Conservation (phyloP, 1,140 invertebrate genomes). For the Sitodiplosis mosellana region DNA sequence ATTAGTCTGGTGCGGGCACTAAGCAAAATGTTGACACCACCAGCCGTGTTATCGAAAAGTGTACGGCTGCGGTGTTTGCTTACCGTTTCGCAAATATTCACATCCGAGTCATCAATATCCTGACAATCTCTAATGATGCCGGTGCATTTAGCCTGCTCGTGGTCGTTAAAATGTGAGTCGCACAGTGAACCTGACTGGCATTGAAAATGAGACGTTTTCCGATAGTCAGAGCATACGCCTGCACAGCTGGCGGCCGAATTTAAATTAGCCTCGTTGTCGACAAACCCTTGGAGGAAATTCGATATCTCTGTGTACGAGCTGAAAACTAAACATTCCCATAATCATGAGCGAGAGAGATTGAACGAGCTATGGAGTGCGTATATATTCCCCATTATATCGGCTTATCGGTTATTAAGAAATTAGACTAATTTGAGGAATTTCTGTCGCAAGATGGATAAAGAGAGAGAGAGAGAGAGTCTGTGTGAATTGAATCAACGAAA, state of each 20-base stretch:
- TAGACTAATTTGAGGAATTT: too few species aligned
- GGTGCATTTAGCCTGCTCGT: background rate
- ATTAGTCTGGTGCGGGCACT: background rate
- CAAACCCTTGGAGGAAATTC: background rate
- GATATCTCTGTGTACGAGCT: background rate
- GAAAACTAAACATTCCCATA: too few species aligned
- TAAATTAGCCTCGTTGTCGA: background rate
- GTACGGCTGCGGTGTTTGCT: background rate
- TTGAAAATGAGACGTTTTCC: background rate
- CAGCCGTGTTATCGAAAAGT: background rate
- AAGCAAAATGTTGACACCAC: background rate
- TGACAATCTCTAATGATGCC: background rate
- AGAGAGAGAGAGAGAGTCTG: too few species aligned
- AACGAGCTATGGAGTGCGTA: too few species aligned
- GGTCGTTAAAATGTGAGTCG: background rate
- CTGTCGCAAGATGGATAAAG: too few species aligned
- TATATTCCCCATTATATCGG: too few species aligned
- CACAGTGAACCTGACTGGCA: background rate
- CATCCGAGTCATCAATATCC: background rate
- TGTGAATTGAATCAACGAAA: too few species aligned
- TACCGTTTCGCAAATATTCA: background rate
- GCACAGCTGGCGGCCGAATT: background rate
- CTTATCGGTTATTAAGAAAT: too few species aligned
- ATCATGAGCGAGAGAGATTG: too few species aligned
- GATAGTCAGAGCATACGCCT: background rate